Evolutionary conservation across 1,140 invertebrate species (phyloP), one percentile per base, ranked within the genome.

Genomic region (Protaetia brevitarsis): DNA sequence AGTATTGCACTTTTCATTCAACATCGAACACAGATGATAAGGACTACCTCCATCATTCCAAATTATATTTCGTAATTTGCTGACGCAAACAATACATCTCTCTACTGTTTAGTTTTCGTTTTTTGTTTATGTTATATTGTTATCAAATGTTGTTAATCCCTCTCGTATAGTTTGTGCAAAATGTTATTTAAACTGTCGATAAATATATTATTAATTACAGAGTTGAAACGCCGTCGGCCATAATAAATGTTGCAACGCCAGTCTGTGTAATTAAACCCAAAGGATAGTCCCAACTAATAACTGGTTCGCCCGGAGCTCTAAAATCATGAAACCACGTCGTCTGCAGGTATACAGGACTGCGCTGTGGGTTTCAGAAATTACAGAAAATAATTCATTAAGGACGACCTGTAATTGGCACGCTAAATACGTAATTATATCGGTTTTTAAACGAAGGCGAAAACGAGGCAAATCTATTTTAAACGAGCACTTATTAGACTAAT

Each of bases 191-290:
- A 51, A 10, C 41, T n/a, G n/a, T n/a, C 41, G 41, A 51, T 51
- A 51, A 51, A 51, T 51, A 51, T 51, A 51, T 51, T 51, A 51
- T 51, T 51, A 51, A 51, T 51, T 51, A 51, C 41, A 51, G 41
- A 51, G 41, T 51, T 19, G 41, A 23, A 51, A 19, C 41, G 13
- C 41, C 41, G 41, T 51, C 41, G 41, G 41, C 41, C 19, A 19
- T 51, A 51, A 51, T 51, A 51, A 51, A 51, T 51, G 41, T 51
- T 51, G 41, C 41, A 51, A 19, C 13, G 41, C 41, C 19, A 51
- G 41, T 51, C 41, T 23, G 41, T 51, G 41, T 51, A 51, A 51
- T 51, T 51, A 51, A 23, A 51, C 41, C 41, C 41, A 51, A 51
- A 51, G 41, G 41, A 51, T 51, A 51, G 41, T 16, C 26, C 16